Percentiles rank a stretch among this genome's conserved stretches.
Evolutionary conservation across 2,113 vertebrate species (phyloP).

Genomic region (Ictalurus punctatus): DNA sequence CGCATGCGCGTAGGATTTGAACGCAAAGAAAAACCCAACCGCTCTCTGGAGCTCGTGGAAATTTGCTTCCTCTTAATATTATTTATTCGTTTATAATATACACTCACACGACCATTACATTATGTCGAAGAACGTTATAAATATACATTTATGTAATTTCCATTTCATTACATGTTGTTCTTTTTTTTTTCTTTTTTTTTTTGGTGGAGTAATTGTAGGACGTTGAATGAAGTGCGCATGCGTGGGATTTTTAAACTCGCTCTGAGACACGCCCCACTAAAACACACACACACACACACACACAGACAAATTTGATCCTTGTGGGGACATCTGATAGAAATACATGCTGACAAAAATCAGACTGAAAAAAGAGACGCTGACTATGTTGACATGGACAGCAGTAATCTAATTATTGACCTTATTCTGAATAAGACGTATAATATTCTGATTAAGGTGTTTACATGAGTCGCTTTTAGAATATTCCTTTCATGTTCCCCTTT

Average conservation of each 20-base stretch:
- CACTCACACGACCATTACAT: not conserved
- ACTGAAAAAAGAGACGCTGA: not conserved
- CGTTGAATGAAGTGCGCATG: slow-evolving; percentile 63
- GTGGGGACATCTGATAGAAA: not conserved
- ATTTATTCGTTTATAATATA: not conserved
- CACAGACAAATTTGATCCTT: not conserved
- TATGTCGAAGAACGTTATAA: not conserved
- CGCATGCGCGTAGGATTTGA: not conserved
- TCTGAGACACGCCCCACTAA: slow-evolving; percentile 60
- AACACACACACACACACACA: not conserved
- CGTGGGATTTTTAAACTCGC: slow-evolving; percentile 68
- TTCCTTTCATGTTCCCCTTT: too few species aligned
- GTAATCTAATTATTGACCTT: too few species aligned
- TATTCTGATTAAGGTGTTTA: too few species aligned
- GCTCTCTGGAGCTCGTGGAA: not conserved
- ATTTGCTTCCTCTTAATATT: not conserved
- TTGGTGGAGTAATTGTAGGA: slow-evolving; percentile 40
- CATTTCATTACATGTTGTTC: not conserved
- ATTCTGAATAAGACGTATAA: too few species aligned
- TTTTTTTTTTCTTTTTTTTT: too few species aligned
- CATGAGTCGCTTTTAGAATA: too few species aligned
- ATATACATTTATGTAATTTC: too few species aligned
- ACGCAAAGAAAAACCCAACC: not conserved
- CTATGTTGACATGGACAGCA: too few species aligned
- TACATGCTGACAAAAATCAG: not conserved